A percentile compares a stretch with the other conserved stretches of the same genome.
These are phyloP conservation scores for Gibbula magus DNA, from an alignment of 2,888 invertebrate genomes.

Conservation along the genomic window DNA sequence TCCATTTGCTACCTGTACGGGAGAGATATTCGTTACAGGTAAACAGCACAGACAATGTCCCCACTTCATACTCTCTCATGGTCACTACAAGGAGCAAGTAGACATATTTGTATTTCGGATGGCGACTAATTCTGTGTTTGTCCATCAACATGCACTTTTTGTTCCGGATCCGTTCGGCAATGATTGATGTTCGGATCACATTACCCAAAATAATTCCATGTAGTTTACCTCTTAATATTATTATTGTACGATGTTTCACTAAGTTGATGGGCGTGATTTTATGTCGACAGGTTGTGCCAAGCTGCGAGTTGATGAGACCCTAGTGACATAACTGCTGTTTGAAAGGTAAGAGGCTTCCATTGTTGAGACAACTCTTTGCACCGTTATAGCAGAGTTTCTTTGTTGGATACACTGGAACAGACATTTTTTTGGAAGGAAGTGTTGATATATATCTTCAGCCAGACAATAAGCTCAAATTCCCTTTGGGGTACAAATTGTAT, in stretches of 20 bases:
- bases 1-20: not conserved
- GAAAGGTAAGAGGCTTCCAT: too few relatives aligned
- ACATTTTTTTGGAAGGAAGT: too few relatives aligned
- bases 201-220: constrained; percentile 1
- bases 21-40: constrained; percentile 21
- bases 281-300: not conserved
- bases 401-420: too few relatives aligned
- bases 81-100: not conserved
- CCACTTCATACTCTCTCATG: not conserved
- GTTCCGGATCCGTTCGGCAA: not conserved
- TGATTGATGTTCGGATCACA: not conserved
- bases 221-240: constrained; percentile 8
- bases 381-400: too few relatives aligned
- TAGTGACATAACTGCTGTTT: too few relatives aligned
- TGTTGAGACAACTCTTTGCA: too few relatives aligned
- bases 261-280: constrained; percentile 9
- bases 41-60: not conserved
- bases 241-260: not conserved
- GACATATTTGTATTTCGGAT: not conserved
- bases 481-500: too few relatives aligned
- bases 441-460: too few relatives aligned
- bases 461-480: too few relatives aligned
- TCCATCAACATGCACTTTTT: constrained; percentile 1
- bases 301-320: not conserved
- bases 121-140: constrained; percentile 17